Conservation (phyloP, 92 coral and sea anemone genomes). For the Phenganax subtilis region DNA sequence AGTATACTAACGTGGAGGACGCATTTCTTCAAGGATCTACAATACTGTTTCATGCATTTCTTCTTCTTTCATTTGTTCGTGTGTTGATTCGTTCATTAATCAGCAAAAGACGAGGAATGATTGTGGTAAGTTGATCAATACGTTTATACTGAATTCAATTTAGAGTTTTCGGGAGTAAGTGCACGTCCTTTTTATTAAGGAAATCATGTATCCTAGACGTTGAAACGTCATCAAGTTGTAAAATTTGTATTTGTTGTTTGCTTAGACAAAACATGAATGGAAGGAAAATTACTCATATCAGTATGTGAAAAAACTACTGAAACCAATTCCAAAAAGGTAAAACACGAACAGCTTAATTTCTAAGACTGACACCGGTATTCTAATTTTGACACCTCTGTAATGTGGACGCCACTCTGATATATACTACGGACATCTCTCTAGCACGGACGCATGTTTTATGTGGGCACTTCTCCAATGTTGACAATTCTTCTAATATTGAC, state of each 20-base stretch:
- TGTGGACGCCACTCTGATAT: background rate
- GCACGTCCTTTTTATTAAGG: too few relatives aligned
- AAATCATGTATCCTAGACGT: background rate
- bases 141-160: background rate
- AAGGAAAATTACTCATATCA: slow-evolving; percentile 61
- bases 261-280: slow-evolving; percentile 65
- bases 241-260: background rate
- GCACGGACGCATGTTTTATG: too few relatives aligned
- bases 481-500: too few relatives aligned
- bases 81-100: slow-evolving; percentile 24
- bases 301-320: slow-evolving; percentile 60
- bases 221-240: background rate
- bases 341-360: background rate
- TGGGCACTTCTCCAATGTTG: too few relatives aligned
- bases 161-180: too few relatives aligned
- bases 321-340: slow-evolving; percentile 63
- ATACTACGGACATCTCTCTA: too few relatives aligned
- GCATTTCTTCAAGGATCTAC: background rate
- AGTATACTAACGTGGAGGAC: background rate
- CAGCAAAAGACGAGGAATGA: slow-evolving; percentile 32
- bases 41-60: slow-evolving; percentile 18
- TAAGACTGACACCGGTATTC: background rate
- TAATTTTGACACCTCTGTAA: background rate
- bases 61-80: slow-evolving; percentile 20
- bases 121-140: slow-evolving; percentile 26